phyloP scores from a whole-genome alignment of 2,113 vertebrate genomes.

The Gavia stellata region DNA sequence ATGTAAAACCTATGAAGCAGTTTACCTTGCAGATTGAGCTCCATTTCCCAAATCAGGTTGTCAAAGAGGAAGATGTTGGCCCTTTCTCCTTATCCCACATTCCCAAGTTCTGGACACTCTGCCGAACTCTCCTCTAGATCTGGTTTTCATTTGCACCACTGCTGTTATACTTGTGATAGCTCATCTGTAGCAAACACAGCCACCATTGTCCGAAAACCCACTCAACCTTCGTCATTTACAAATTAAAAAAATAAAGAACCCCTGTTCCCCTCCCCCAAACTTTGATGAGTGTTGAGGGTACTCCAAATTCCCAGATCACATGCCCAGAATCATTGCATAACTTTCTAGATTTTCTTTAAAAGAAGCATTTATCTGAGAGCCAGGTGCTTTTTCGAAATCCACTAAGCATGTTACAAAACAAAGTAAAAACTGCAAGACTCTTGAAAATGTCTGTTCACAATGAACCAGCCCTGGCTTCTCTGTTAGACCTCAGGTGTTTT shows the following conservation, averaged over 20 bases:
- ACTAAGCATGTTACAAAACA: slow-evolving; percentile 3
- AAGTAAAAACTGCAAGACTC: background rate
- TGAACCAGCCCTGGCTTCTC: background rate
- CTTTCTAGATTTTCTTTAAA: background rate
- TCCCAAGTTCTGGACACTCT: background rate
- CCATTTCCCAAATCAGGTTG: background rate
- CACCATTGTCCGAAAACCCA: background rate
- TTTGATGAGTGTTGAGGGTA: background rate
- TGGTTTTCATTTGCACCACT: background rate
- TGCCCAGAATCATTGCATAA: background rate
- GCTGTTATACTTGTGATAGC: background rate
- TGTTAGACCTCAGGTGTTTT: slow-evolving; percentile 20
- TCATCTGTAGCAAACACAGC: background rate
- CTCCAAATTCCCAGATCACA: background rate
- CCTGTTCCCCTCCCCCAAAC: background rate
- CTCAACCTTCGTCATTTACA: background rate
- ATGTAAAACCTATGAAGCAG: background rate
- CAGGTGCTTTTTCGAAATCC: background rate
- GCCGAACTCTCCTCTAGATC: background rate
- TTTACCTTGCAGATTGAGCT: background rate
- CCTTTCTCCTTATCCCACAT: background rate
- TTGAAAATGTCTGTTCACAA: slow-evolving; percentile 8
- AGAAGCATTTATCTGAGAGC: background rate
- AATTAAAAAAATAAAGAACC: background rate
- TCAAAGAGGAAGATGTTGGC: background rate